These are phyloP conservation scores for Menidia menidia DNA, from an alignment of 2,797 vertebrate genomes.

Conservation along the genomic window DNA sequence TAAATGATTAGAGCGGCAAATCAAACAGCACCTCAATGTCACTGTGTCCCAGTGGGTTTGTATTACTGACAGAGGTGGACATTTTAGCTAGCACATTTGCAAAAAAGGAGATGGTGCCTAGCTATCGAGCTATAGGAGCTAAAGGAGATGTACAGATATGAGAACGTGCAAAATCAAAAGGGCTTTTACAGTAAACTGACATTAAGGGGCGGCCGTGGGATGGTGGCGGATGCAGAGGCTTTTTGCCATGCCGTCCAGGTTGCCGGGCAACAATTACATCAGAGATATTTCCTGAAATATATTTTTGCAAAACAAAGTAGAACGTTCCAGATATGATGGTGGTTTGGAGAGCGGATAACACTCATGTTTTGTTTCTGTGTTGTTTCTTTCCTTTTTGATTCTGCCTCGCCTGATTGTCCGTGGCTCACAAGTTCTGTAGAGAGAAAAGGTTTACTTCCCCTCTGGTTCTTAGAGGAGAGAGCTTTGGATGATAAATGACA, in stretches of 20 bases:
- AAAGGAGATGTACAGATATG: no score
- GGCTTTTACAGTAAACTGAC: conserved; percentile 12
- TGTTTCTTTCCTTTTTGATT: background rate
- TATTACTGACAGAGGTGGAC: background rate
- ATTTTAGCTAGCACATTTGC: no score
- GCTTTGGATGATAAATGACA: no score
- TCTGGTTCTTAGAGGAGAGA: no score
- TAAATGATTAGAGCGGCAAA: background rate
- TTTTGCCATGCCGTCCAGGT: conserved; percentile 24
- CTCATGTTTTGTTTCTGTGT: background rate
- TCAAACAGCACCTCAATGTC: background rate
- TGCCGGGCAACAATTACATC: conserved; percentile 36
- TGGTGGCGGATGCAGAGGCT: background rate
- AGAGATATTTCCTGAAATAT: background rate
- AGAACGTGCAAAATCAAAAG: no score
- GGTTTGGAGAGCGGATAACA: background rate
- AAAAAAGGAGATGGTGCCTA: no score
- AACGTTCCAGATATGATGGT: conserved; percentile 5
- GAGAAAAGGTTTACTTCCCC: no score
- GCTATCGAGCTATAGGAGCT: no score
- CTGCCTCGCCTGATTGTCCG: background rate
- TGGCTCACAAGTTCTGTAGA: no score
- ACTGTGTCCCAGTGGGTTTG: background rate
- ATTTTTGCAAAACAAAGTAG: background rate
- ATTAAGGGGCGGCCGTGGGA: conserved; percentile 1